These are phyloP conservation scores for Napeogenes inachia DNA, from an alignment of 2,888 invertebrate species.

Conservation along the genomic window DNA sequence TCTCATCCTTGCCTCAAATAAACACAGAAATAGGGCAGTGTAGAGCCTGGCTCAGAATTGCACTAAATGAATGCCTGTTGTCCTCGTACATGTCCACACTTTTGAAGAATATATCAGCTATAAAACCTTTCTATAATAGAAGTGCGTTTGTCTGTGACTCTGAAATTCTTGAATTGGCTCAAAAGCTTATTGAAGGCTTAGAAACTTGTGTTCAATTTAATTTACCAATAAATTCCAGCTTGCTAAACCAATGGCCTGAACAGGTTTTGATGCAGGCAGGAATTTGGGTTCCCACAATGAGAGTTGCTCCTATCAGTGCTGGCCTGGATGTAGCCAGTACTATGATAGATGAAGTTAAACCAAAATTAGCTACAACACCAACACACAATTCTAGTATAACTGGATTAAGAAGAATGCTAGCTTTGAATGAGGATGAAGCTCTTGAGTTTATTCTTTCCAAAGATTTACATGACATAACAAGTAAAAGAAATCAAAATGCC, in stretches of 20 bases:
- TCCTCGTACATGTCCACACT: slow-evolving; percentile 92
- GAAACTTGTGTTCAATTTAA: slow-evolving; percentile 85
- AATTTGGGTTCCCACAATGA: slow-evolving; percentile 88
- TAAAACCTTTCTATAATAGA: slow-evolving; percentile 89
- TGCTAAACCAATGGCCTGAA: slow-evolving; percentile 93
- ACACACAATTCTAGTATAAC: slow-evolving; percentile 53
- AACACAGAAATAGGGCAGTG: slow-evolving; percentile 94
- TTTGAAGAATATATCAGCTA: slow-evolving; percentile 83
- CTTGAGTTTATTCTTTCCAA: slow-evolving; percentile 81
- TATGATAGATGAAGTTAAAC: slow-evolving; percentile 68
- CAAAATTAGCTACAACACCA: slow-evolving; percentile 57
- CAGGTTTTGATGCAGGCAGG: slow-evolving; percentile 90
- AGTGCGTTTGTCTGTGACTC: slow-evolving; percentile 89
- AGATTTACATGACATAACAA: slow-evolving; percentile 51
- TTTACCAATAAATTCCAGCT: slow-evolving; percentile 88
- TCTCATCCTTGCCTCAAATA: slow-evolving; percentile 87
- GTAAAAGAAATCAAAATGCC: slow-evolving; percentile 23
- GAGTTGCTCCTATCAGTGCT: slow-evolving; percentile 84
- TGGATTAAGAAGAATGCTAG: slow-evolving; percentile 69
- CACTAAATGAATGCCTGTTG: slow-evolving; percentile 91
- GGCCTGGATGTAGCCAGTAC: slow-evolving; percentile 88
- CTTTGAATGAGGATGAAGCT: slow-evolving; percentile 83
- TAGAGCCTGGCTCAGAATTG: slow-evolving; percentile 92
- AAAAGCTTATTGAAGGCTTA: slow-evolving; percentile 85
- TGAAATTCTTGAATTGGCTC: slow-evolving; percentile 87